Conservation (phyloP, 2,888 invertebrate genomes). For the Ptilodon capucinus region DNA sequence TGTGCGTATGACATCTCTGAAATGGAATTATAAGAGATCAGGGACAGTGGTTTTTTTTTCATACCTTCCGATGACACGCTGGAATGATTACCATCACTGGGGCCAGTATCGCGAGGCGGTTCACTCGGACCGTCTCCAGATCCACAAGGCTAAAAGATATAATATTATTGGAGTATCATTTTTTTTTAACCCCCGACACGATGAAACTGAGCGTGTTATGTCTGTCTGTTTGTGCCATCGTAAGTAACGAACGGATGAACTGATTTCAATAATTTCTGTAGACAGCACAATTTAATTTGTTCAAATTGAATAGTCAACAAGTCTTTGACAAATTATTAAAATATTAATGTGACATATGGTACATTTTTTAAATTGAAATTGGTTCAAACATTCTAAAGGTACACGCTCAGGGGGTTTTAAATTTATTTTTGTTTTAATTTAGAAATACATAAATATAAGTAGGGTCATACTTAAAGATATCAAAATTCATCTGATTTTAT, state of each 20-base stretch:
- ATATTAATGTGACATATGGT: too few relatives aligned
- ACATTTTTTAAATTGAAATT: too few relatives aligned
- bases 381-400: too few relatives aligned
- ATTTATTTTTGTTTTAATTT: too few relatives aligned
- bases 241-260: not conserved
- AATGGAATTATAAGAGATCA: not conserved
- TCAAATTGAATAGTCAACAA: too few relatives aligned
- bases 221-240: not conserved
- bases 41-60: not conserved
- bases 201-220: not conserved
- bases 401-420: too few relatives aligned
- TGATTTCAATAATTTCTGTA: not conserved
- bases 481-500: constrained; percentile 6
- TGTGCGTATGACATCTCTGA: not conserved
- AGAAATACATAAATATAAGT: not conserved
- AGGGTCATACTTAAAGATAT: not conserved
- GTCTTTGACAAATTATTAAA: too few relatives aligned
- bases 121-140: constrained; percentile 52
- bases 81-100: constrained; percentile 91
- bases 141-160: constrained; percentile 50
- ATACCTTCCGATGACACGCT: constrained; percentile 96
- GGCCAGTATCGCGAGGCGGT: constrained; percentile 51
- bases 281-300: too few relatives aligned
- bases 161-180: not conserved
- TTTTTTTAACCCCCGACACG: too few relatives aligned